These are phyloP conservation scores for Pygmarrhopalites habei DNA, from an alignment of 1,140 invertebrate genomes.

Conservation along the genomic window DNA sequence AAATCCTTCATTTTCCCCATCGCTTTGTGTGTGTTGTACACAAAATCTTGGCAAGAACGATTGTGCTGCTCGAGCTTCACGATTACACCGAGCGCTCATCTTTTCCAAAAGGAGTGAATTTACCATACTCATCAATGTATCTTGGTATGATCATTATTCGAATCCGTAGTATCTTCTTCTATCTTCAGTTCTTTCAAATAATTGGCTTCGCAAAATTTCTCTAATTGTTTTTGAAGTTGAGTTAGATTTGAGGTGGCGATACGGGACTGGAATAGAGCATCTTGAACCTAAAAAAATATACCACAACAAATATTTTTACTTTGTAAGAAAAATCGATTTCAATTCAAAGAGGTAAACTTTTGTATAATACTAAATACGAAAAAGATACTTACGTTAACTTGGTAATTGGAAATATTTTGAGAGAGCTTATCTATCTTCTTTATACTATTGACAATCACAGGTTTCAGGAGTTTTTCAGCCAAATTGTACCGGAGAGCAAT, in stretches of 20 bases:
- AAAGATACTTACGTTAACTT: conserved; percentile 24
- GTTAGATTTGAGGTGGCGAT: conserved; percentile 21
- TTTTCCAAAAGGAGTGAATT: too few relatives aligned
- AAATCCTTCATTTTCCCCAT: too few relatives aligned
- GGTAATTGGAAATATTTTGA: conserved; percentile 31
- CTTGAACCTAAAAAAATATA: conserved; percentile 33
- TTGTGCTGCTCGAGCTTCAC: too few relatives aligned
- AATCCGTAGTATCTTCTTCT: background rate
- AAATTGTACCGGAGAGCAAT: conserved; percentile 24
- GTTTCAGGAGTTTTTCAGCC: conserved; percentile 29
- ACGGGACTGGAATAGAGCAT: conserved; percentile 33
- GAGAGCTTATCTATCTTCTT: conserved; percentile 31
- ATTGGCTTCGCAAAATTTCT: conserved; percentile 17
- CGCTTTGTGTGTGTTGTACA: too few relatives aligned
- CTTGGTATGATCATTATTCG: too few relatives aligned
- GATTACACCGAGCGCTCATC: too few relatives aligned
- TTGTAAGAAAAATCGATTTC: background rate
- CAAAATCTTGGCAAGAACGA: too few relatives aligned
- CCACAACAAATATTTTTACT: background rate
- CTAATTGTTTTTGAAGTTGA: conserved; percentile 26
- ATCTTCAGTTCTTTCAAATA: conserved; percentile 22
- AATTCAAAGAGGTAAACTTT: too few relatives aligned
- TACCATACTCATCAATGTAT: too few relatives aligned
- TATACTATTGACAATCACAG: conserved; percentile 16
- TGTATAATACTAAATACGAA: too few relatives aligned